Evolutionary conservation across 2,113 vertebrate species (phyloP), one percentile per base, ranked within the genome.

Genomic region (Brachypteracias leptosomus): DNA sequence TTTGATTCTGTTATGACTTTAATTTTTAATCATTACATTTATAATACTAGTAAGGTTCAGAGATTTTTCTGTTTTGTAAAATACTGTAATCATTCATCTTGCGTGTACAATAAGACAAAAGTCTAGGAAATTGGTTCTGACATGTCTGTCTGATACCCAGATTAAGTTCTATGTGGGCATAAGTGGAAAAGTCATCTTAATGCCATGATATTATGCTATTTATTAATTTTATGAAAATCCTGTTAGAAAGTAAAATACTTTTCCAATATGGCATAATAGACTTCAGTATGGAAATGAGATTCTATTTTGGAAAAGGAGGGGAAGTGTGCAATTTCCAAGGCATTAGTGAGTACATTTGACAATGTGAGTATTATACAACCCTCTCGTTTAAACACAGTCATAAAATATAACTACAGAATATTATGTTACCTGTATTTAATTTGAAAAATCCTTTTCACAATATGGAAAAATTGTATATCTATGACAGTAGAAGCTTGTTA

Each of bases 1-100:
- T 98, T 98, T 97, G 97, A 97, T 97, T 96, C 97, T 97, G 97
- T 97, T 98, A 96, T 94, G 93, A 96, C 95, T 98, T 98, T 98
- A 97, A 97, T 98, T 98, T 98, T 94, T 72, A 94, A 88, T 93
- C 89, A 90, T 91, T 97, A 61, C 79, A 65, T 95, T 96, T 94
- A 82, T 85, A 84, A 92, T 63, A 84, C 88, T 95, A 88, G 85
- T 73, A 75, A 93, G 67, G 38, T 88, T 80, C 73, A 25, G 66
- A 95, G 70, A 86, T 88, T 75, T 93, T 96, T 96, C 93, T 97
- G 80, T 95, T 96, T 71, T 96, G 82, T 97, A 96, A 97, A 94
- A 95, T 93, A 94, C 70, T 95, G 93, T 97, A 95, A 93, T 92
- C 83, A 85, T 91, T 96, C 94, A 95, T 85, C 88, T 80, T 94